Conservation (phyloP, 2,888 invertebrate genomes). For the Heliconius ismenius region DNA sequence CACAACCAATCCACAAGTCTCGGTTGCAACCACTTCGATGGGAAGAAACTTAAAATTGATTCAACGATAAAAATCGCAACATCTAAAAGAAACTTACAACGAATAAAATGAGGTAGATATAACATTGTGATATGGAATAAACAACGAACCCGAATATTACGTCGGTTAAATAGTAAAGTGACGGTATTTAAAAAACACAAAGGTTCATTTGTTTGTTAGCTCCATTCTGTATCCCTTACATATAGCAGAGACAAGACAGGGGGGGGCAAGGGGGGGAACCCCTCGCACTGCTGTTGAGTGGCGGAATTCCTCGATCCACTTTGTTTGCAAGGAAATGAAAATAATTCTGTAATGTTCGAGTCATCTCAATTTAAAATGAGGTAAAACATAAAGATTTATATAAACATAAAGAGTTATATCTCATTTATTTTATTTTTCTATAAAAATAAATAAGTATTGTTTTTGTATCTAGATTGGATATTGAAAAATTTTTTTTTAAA, state of each 20-base stretch:
- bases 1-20: conserved; percentile 46
- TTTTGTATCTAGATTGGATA: too few species aligned
- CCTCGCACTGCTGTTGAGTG: background rate
- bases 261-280: too few species aligned
- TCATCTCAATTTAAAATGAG: too few species aligned
- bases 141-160: conserved; percentile 51
- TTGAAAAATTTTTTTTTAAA: too few species aligned
- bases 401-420: too few species aligned
- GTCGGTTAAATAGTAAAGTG: background rate
- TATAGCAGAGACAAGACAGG: too few species aligned
- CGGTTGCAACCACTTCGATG: conserved; percentile 48
- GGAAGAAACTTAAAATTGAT: conserved; percentile 55
- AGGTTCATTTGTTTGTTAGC: too few species aligned
- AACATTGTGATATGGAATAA: conserved; percentile 78
- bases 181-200: background rate
- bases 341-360: background rate
- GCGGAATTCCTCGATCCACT: background rate
- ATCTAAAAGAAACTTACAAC: conserved; percentile 74
- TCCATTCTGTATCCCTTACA: too few species aligned
- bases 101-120: conserved; percentile 80
- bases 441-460: too few species aligned
- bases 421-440: too few species aligned
- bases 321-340: background rate
- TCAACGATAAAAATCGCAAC: conserved; percentile 58
- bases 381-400: too few species aligned